A percentile compares a stretch with the other conserved stretches of the same genome.
These are phyloP conservation scores for Heterohyrax brucei DNA, from an alignment of 2,797 vertebrate species.

Conservation along the genomic window DNA sequence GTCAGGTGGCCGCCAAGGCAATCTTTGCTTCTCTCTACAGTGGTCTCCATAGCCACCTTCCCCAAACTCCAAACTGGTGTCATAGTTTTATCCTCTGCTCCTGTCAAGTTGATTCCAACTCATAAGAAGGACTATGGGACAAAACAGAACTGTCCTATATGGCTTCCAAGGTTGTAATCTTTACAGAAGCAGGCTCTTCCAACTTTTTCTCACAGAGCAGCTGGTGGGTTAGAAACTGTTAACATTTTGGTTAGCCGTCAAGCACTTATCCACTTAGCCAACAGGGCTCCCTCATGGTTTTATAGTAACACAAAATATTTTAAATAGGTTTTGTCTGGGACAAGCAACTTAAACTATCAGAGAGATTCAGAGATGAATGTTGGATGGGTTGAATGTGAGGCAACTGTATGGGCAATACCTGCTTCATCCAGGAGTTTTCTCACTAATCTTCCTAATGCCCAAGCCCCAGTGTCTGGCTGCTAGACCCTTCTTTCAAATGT, in stretches of 20 bases:
- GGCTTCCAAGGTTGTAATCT: too few species aligned
- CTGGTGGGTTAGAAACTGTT: too few species aligned
- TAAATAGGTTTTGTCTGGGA: neutral
- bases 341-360: neutral
- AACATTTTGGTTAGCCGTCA: too few species aligned
- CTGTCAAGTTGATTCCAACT: too few species aligned
- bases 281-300: too few species aligned
- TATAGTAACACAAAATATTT: neutral
- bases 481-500: neutral
- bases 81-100: neutral
- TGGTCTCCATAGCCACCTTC: neutral
- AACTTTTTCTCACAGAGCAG: too few species aligned
- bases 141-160: too few species aligned
- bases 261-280: too few species aligned
- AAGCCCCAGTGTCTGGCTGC: neutral
- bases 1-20: neutral
- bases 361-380: neutral
- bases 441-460: too few species aligned
- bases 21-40: neutral
- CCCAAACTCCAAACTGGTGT: neutral
- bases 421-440: neutral
- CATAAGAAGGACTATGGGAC: too few species aligned
- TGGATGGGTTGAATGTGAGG: neutral
- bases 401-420: neutral
- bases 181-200: too few species aligned